These are phyloP conservation scores for Agraylea sexmaculata DNA, from an alignment of 1,140 invertebrate species.

Conservation along the genomic window DNA sequence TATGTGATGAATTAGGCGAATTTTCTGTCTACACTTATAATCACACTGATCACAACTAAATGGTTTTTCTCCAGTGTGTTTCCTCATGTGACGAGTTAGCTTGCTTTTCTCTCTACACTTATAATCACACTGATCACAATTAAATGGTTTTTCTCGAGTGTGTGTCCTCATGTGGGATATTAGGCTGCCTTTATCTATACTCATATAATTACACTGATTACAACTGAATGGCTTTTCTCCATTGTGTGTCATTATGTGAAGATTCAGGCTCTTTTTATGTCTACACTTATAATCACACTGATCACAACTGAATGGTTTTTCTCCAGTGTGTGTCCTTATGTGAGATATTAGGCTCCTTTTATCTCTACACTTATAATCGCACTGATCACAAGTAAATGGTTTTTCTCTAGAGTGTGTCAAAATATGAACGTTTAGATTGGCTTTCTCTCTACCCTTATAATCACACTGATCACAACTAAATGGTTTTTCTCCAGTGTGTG, in stretches of 20 bases:
- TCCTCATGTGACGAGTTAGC: neutral
- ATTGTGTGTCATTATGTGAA: neutral
- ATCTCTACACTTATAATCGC: conserved; percentile 1
- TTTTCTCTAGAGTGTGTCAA: conserved; percentile 3
- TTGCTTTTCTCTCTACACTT: neutral
- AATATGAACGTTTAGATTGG: conserved; percentile 1
- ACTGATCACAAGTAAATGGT: neutral
- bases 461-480: too few species aligned
- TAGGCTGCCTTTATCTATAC: too few species aligned
- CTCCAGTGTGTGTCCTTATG: neutral
- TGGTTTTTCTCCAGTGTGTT: neutral
- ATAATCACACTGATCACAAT: neutral
- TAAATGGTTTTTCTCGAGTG: neutral
- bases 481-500: too few species aligned
- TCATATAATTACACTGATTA: neutral
- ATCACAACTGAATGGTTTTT: conserved; percentile 3
- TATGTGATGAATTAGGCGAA: neutral
- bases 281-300: neutral
- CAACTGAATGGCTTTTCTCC: conserved; percentile 3
- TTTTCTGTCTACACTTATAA: neutral
- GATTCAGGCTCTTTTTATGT: neutral
- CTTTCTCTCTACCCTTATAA: too few species aligned
- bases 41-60: neutral
- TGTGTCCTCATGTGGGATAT: too few species aligned
- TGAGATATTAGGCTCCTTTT: conserved; percentile 2